Base-by-base conservation (phyloP, 2,888 invertebrate species). In the Epirrhoe tristata region DNA sequence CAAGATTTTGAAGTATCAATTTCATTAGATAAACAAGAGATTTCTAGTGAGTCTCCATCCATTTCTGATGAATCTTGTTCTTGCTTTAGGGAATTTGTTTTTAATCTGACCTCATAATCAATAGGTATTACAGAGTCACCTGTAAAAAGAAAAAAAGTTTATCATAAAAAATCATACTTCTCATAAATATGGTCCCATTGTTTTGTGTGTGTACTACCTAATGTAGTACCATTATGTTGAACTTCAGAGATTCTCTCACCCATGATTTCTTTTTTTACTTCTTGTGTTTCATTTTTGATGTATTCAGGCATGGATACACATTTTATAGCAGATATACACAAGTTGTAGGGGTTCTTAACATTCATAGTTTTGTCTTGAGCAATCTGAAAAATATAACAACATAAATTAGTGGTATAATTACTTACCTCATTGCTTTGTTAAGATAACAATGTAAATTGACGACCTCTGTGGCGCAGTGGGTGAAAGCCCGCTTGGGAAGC, bases 211-310 rank as follows among this genome's bases (percentile, higher is more conserved):
- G 17, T 17, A 43, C n/a, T n/a, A n/a, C n/a, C n/a, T n/a, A n/a
- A n/a, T n/a, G n/a, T n/a, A 17, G 5, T 10, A 67, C 63, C 59
- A 50, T 60, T 16, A 32, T 31, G 43, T 53, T 36, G 58, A 14
- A 54, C 17, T 58, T 54, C 12, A 39, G 43, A 36, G 6, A 31
- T 60, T 14, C 16, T 16, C 14, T 56, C 55, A 6, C 5, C 58
- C 8, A 17, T 12, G 12, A 32, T 43, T 64, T 65, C 64, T 58
- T 57, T 54, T 58, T 68, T 68, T 14, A 58, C 17, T 55, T 65
- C 58, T 7, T 48, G 17, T 24, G n/a, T 53, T 60, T 67, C 67
- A 36, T 59, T 32, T 39, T 63, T 67, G 16, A 67, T 50, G 32
- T 36, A 46, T 31, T 68, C 53, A 50, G 63, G 36, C 48, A 64